These are phyloP conservation scores for Sinocyclocheilus rhinocerous DNA, from an alignment of 2,113 vertebrate genomes.

Conservation along the genomic window DNA sequence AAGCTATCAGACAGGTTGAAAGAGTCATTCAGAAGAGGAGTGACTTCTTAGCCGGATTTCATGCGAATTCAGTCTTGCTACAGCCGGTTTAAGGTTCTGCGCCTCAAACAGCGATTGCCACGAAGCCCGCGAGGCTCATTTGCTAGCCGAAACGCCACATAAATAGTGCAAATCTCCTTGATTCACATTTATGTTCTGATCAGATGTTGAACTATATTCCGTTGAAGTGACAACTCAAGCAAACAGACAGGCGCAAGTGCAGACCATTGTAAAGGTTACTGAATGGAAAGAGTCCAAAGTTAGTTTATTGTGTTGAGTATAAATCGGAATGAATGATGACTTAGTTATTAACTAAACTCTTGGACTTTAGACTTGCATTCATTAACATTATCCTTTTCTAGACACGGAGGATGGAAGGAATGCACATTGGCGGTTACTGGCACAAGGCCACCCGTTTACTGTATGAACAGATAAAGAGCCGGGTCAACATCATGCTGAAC, in stretches of 20 bases:
- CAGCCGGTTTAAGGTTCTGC: not conserved
- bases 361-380: conserved; percentile 18
- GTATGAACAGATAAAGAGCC: not conserved
- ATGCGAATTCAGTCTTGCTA: conserved; percentile 14
- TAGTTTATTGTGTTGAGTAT: not conserved
- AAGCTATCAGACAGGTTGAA: conserved; percentile 54
- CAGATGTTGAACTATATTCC: not conserved
- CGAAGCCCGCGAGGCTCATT: not conserved
- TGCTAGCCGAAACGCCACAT: not conserved
- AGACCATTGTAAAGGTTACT: not conserved
- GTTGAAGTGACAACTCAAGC: not conserved
- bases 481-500: not conserved
- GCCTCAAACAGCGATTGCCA: not conserved
- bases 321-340: not conserved
- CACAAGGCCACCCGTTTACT: not conserved
- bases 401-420: not conserved
- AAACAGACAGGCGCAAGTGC: not conserved
- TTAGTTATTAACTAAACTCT: conserved; percentile 12
- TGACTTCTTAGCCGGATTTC: not conserved
- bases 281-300: not conserved
- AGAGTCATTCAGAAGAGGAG: not conserved
- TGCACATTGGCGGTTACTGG: not conserved
- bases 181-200: not conserved
- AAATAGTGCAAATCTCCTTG: conserved; percentile 16
- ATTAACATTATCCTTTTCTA: not conserved